These are phyloP conservation scores for Gymnocephalus cernua DNA, from an alignment of 2,113 vertebrate species.

Conservation along the genomic window DNA sequence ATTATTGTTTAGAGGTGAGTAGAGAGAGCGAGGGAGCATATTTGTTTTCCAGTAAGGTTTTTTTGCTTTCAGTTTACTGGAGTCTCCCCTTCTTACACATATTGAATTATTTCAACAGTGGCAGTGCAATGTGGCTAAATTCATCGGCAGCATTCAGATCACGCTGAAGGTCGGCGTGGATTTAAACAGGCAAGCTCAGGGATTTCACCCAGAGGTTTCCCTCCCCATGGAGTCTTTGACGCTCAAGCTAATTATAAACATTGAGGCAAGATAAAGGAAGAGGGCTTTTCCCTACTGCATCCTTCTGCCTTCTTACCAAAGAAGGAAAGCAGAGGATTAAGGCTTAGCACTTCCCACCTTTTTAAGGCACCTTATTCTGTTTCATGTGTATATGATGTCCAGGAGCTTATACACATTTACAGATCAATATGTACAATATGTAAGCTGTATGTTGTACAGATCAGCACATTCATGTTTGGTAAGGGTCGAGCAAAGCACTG, in stretches of 20 bases:
- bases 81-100: slow-evolving; percentile 3
- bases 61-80: slow-evolving; percentile 10
- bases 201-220: slow-evolving; percentile 40
- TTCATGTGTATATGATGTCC: slow-evolving; percentile 6
- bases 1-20: background rate
- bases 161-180: slow-evolving; percentile 36
- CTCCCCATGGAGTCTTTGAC: slow-evolving; percentile 42
- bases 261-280: slow-evolving; percentile 13
- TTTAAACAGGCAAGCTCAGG: slow-evolving; percentile 24
- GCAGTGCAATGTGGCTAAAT: slow-evolving; percentile 11
- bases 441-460: background rate
- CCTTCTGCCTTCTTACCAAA: slow-evolving; percentile 14
- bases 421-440: background rate
- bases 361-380: background rate
- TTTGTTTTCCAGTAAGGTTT: background rate
- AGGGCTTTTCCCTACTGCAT: slow-evolving; percentile 27
- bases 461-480: background rate
- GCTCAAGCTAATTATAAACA: slow-evolving; percentile 55
- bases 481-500: background rate
- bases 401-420: slow-evolving; percentile 2
- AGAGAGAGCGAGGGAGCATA: background rate
- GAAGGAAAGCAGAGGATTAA: slow-evolving; percentile 44
- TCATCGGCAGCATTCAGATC: slow-evolving; percentile 32
- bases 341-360: slow-evolving; percentile 31
- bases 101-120: slow-evolving; percentile 9